Conservation (phyloP, 2,888 invertebrate species). For the Heteropelma amictum region DNA sequence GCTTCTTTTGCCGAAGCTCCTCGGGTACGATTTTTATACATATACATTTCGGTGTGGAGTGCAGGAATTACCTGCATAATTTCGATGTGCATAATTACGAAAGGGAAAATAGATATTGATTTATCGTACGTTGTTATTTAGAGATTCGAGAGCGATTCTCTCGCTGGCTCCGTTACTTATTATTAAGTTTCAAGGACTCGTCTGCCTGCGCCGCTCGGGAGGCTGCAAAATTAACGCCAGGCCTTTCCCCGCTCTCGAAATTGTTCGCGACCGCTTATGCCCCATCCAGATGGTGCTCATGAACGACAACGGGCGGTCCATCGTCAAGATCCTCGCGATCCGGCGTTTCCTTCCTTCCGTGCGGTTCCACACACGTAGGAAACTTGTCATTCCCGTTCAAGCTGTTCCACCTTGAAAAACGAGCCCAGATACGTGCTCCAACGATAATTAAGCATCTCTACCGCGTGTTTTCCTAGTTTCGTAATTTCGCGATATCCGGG, state of each 20-base stretch:
- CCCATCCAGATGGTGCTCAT: slow-evolving; percentile 40
- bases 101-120: no score
- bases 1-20: no score
- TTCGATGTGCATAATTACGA: no score
- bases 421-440: neutral
- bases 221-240: neutral
- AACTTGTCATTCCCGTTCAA: slow-evolving; percentile 36
- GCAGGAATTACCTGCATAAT: no score
- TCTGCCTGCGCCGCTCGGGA: no score
- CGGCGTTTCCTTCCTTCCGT: neutral
- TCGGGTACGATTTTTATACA: no score
- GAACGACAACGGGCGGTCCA: slow-evolving; percentile 43
- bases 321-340: slow-evolving; percentile 33
- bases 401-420: neutral
- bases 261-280: no score
- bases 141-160: no score
- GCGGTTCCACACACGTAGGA: slow-evolving; percentile 21
- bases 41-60: no score
- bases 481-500: neutral
- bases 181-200: no score
- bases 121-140: no score
- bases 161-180: no score
- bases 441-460: neutral
- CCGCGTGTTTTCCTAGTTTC: neutral
- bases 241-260: neutral